Percentiles rank a stretch among this genome's conserved stretches.
These are phyloP conservation scores for Scelioninae gen. 1 DNA, from an alignment of 2,888 invertebrate species.

Conservation along the genomic window DNA sequence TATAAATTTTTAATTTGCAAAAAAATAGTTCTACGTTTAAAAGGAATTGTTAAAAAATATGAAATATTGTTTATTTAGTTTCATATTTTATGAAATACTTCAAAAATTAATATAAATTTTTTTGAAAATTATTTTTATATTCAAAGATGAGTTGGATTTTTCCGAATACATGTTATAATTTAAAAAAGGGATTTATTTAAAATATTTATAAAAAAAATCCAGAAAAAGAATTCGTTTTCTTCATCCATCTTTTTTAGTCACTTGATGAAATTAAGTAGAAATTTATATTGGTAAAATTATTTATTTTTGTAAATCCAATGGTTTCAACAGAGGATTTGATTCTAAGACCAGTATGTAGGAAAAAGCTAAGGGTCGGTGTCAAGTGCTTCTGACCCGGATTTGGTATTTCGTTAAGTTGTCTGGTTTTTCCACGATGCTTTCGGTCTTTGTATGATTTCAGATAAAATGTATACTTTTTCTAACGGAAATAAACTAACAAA, in stretches of 20 bases:
- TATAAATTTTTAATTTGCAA: too few species aligned
- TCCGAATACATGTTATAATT: too few species aligned
- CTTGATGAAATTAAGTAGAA: neutral
- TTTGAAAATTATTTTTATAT: too few species aligned
- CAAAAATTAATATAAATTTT: too few species aligned
- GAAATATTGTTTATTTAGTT: too few species aligned
- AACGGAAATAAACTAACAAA: conserved; percentile 12
- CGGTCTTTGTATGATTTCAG: conserved; percentile 31
- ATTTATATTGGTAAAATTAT: conserved; percentile 7
- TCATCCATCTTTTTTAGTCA: neutral
- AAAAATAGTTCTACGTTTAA: too few species aligned
- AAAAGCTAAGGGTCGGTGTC: conserved; percentile 54
- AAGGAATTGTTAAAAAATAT: too few species aligned
- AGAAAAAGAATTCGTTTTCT: neutral
- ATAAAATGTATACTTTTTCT: conserved; percentile 26
- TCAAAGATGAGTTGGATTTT: too few species aligned
- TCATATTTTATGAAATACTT: too few species aligned
- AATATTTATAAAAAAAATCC: too few species aligned
- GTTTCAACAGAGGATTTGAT: conserved; percentile 29
- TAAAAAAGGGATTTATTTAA: too few species aligned
- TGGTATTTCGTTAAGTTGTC: conserved; percentile 56
- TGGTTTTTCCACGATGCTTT: conserved; percentile 34
- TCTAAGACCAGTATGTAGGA: conserved; percentile 23
- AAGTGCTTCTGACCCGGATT: conserved; percentile 61
- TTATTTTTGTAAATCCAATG: conserved; percentile 21